A percentile compares a stretch with the other conserved stretches of the same genome.
Evolutionary conservation across 1,140 invertebrate species (phyloP).

Genomic region (Tetragonula clypearis): DNA sequence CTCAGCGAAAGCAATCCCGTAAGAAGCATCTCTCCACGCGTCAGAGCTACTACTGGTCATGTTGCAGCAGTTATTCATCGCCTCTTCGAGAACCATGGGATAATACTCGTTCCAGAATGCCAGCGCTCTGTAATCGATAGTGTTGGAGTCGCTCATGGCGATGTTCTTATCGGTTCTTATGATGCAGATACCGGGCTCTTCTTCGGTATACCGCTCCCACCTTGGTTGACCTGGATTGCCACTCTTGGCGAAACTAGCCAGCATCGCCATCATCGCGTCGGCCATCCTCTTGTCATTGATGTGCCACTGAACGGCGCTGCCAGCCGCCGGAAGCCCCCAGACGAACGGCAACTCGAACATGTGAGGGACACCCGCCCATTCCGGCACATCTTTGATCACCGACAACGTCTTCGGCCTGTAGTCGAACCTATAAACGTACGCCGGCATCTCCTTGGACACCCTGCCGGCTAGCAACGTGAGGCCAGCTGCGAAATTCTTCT

Average conservation of each 20-base stretch:
- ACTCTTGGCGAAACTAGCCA: slow-evolving; percentile 88
- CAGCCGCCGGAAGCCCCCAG: slow-evolving; percentile 86
- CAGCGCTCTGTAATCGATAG: slow-evolving; percentile 88
- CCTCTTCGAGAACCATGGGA: slow-evolving; percentile 86
- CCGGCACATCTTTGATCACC: slow-evolving; percentile 85
- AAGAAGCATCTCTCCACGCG: slow-evolving; percentile 9
- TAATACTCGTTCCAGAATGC: slow-evolving; percentile 92
- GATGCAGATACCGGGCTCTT: slow-evolving; percentile 85
- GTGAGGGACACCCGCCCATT: slow-evolving; percentile 89
- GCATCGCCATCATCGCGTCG: slow-evolving; percentile 89
- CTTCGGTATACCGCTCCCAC: slow-evolving; percentile 87
- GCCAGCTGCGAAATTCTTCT: slow-evolving; percentile 88
- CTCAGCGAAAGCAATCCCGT: slow-evolving; percentile 2
- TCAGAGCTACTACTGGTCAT: slow-evolving; percentile 70
- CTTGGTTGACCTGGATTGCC: slow-evolving; percentile 85
- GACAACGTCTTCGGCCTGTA: slow-evolving; percentile 86
- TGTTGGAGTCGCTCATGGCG: slow-evolving; percentile 85
- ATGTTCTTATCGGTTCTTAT: slow-evolving; percentile 89
- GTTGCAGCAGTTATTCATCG: slow-evolving; percentile 87
- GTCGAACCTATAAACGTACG: slow-evolving; percentile 89
- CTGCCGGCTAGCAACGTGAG: slow-evolving; percentile 85
- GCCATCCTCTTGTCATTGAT: slow-evolving; percentile 88
- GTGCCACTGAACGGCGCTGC: slow-evolving; percentile 85
- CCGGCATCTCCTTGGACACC: slow-evolving; percentile 83
- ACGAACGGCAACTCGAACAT: slow-evolving; percentile 90